phyloP scores from a whole-genome alignment of 2,113 vertebrate species.

The Anas platyrhynchos region DNA sequence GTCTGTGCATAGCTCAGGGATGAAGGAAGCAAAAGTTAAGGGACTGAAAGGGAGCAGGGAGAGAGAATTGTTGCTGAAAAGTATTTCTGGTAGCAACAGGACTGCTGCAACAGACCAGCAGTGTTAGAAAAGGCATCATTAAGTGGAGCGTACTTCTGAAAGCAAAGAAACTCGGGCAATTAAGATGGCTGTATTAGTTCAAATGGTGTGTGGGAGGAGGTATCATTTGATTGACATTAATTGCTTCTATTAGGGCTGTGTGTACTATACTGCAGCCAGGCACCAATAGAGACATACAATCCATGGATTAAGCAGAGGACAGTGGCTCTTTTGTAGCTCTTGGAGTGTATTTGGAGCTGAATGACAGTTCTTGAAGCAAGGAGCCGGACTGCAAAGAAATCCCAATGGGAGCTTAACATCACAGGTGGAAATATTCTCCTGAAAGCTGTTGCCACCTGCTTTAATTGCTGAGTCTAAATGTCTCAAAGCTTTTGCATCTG shows the following conservation, averaged over 20 bases:
- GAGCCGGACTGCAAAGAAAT: neutral
- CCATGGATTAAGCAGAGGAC: slow-evolving; percentile 44
- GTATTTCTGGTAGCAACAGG: neutral
- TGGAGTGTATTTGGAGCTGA: slow-evolving; percentile 28
- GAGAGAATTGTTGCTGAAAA: slow-evolving; percentile 16
- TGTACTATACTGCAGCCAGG: slow-evolving; percentile 37
- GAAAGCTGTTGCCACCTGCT: slow-evolving; percentile 50
- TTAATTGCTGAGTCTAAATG: slow-evolving; percentile 22
- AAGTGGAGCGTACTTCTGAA: neutral
- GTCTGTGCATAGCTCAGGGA: neutral
- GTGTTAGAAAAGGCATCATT: slow-evolving; percentile 30
- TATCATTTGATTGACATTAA: slow-evolving; percentile 68
- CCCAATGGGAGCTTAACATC: slow-evolving; percentile 46
- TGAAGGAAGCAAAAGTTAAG: slow-evolving; percentile 33
- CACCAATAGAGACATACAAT: slow-evolving; percentile 37
- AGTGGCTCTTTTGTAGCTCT: slow-evolving; percentile 64
- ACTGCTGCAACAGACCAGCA: slow-evolving; percentile 38
- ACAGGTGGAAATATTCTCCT: slow-evolving; percentile 50
- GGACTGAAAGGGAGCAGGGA: neutral
- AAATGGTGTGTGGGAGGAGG: slow-evolving; percentile 42
- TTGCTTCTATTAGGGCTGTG: slow-evolving; percentile 55
- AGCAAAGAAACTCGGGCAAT: slow-evolving; percentile 23
- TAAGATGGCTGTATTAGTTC: slow-evolving; percentile 13
- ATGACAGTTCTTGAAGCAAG: slow-evolving; percentile 20
- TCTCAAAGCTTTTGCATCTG: slow-evolving; percentile 32